Base-by-base conservation (phyloP, 2,797 vertebrate genomes). In the Syngnathus acus region DNA sequence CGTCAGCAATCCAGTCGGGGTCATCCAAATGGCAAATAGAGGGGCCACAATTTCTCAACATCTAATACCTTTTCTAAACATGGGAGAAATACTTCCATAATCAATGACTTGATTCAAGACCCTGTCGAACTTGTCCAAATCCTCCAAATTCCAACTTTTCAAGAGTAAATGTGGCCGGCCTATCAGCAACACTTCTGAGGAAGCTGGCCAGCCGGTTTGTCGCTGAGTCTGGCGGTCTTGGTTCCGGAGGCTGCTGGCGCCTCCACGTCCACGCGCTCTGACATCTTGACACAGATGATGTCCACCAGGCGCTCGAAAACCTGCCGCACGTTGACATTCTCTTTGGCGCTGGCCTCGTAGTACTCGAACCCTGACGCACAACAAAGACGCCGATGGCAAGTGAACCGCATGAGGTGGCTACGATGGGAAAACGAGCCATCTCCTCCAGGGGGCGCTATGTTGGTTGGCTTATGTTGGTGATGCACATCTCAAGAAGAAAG, bases 211-310 rank as follows among this genome's bases (percentile, higher is more conserved):
- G 94, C 77, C 0, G 93, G 92, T 79, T 92, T 94, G 80, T 98
- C 95, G 0, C 92, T 95, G 78, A 98, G 93, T 69, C 89, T 87
- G 51, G 95, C 90, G 82, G 90, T 92, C 84, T 95, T 95, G 63
- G 90, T 81, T 11, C 92, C 86, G 0, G 87, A 85, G 70, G 90
- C 90, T 61, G 89, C 79, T 1, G 93, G 89, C 5, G 80, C 89
- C 74, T 97, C 95, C 11, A 92, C 89, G 32, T 97, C 95, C 74
- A 95, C 89, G 0, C 93, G 93, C 85, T 97, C 95, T 0, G 94
- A 96, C 95, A 98, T 98, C 90, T 98, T 98, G 71, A 96, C 94
- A 1, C 95, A 98, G 89, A 98, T 98, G 77, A 97, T 94, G 87
- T 98, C 95, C 54, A 98, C 95, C 2, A 98, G 91, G 4, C 94